Evolutionary conservation across 2,113 vertebrate species (phyloP).

Genomic region (Oriolus oriolus): DNA sequence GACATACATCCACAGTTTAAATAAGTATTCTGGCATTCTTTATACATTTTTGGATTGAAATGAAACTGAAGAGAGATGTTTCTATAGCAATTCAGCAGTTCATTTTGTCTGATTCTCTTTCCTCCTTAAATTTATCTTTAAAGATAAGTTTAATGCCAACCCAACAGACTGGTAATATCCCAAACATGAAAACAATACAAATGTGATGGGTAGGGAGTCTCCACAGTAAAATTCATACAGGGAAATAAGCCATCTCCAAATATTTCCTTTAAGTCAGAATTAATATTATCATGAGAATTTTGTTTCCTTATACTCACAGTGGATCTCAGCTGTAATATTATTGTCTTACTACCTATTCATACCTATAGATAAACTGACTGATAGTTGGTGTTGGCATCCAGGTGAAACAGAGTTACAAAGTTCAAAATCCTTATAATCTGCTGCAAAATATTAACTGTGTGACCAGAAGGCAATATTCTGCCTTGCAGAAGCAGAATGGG

Average conservation of each 20-base stretch:
- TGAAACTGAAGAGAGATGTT: not conserved
- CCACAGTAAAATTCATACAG: not conserved
- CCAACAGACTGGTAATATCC: not conserved
- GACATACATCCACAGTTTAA: not conserved
- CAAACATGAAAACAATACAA: constrained; percentile 3
- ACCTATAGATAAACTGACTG: not conserved
- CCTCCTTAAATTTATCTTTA: not conserved
- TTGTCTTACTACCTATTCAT: not conserved
- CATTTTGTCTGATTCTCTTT: not conserved
- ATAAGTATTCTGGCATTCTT: constrained; percentile 20
- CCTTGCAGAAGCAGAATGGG: not conserved
- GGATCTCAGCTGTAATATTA: not conserved
- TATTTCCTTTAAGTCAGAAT: not conserved
- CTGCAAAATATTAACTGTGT: not conserved
- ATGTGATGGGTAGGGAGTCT: not conserved
- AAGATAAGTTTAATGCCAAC: not conserved
- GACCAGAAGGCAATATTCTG: not conserved
- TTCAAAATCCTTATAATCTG: not conserved
- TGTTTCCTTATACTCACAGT: not conserved
- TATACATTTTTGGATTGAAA: constrained; percentile 1
- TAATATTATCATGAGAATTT: not conserved
- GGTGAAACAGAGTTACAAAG: not conserved
- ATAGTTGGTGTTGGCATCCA: not conserved
- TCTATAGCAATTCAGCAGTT: not conserved
- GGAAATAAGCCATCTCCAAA: not conserved